phyloP scores from a whole-genome alignment of 2,113 vertebrate genomes.

The Otocyon megalotis region DNA sequence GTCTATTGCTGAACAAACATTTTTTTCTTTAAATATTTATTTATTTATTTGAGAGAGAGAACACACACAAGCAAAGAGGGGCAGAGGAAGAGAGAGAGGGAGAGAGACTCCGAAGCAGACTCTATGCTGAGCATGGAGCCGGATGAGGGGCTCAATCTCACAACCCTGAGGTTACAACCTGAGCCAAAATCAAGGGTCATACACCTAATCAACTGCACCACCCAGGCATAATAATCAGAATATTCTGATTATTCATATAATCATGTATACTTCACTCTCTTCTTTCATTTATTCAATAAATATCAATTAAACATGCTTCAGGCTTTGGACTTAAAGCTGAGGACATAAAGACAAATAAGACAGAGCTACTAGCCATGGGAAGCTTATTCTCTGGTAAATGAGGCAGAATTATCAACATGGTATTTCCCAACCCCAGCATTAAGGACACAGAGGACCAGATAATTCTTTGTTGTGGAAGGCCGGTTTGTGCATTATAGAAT shows the following conservation, averaged over 20 bases:
- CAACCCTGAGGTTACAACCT: background rate
- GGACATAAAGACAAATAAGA: background rate
- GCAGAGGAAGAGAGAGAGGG: background rate
- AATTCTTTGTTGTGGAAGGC: background rate
- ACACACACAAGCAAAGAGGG: background rate
- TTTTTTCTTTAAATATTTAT: background rate
- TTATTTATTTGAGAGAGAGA: background rate
- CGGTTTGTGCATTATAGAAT: background rate
- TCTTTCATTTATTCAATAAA: conserved; percentile 5
- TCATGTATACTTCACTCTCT: background rate
- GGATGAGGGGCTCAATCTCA: background rate
- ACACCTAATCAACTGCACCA: background rate
- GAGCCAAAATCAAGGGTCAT: background rate
- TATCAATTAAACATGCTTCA: background rate
- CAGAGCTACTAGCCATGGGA: background rate
- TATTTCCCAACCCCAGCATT: background rate
- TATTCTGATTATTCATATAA: background rate
- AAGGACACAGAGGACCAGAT: background rate
- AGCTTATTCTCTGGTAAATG: background rate
- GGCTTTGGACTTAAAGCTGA: background rate
- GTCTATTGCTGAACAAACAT: background rate
- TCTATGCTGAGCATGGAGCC: background rate
- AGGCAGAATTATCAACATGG: background rate
- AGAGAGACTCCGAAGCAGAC: background rate
- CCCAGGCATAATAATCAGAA: background rate